Evolutionary conservation across 2,797 vertebrate genomes (phyloP), one percentile per base, ranked within the genome.

Genomic region (Peromyscus melanophrys): DNA sequence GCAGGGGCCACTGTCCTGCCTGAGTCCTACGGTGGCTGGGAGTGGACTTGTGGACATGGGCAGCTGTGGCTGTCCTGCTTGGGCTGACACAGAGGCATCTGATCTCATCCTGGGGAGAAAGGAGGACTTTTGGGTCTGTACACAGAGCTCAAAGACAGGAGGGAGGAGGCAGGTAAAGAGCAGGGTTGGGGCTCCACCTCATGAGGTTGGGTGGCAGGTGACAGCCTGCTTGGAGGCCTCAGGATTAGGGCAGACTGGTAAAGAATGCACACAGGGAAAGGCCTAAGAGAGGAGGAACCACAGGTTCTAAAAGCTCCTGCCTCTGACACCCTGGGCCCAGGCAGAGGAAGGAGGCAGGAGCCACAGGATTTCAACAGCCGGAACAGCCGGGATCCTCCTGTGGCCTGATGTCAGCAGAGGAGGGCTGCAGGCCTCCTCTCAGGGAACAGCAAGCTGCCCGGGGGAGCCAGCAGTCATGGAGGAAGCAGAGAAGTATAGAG

Each of bases 341-440:
- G 46, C 5, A 7, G 13, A 11, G 69, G 40, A 88, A 75, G 4
- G 10, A n/a, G 49, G 0, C 1, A 21, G 90, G 37, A 16, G 21
- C 12, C 0, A 0, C 27, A 6, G 69, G n/a, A 52, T 6, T 1
- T 23, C 13, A 29, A 4, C 14, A 46, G 76, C 25, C 40, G 43
- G 2, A 40, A 25, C 8, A 21, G 52, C 0, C 1, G 23, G 43
- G 31, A 13, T 63, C 6, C 21, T 57, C 21, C 16, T 8, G 21
- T 21, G 46, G 61, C 77, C 57, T 57, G 67, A 31, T 27, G 73
- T 46, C 6, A 13, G 61, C 0, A 8, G 61, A 34, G 9, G 0
- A n/a, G 10, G 10, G 0, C 0, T 0, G 31, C 13, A n/a, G 23
- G 40, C 43, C 63, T 95, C 4, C 0, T 27, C 57, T 25, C 63